A percentile compares a stretch with the other conserved stretches of the same genome.
Conservation (phyloP, 2,888 invertebrate species). For the Coenonympha glycerion region DNA sequence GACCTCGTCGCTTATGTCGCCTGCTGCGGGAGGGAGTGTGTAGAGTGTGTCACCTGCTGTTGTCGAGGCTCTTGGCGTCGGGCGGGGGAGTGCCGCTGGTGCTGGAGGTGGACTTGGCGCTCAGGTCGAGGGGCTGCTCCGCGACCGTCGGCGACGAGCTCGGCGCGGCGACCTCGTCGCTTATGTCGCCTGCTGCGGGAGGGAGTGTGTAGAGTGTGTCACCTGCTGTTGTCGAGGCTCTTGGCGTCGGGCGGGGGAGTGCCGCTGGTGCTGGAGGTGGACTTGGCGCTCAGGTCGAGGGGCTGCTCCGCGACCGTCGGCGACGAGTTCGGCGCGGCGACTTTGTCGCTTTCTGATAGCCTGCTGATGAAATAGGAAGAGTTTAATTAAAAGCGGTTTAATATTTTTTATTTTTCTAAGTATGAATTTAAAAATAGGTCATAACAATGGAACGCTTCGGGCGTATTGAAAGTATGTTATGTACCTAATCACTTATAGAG, state of each 20-base stretch:
- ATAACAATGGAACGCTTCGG: no score
- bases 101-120: slow-evolving; percentile 82
- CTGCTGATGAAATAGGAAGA: slow-evolving; percentile 37
- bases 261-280: slow-evolving; percentile 73
- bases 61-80: slow-evolving; percentile 80
- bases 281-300: slow-evolving; percentile 90
- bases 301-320: slow-evolving; percentile 83
- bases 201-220: slow-evolving; percentile 20
- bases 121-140: slow-evolving; percentile 90
- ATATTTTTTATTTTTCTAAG: no score
- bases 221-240: slow-evolving; percentile 83
- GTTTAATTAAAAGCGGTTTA: neutral
- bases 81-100: slow-evolving; percentile 69
- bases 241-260: slow-evolving; percentile 75
- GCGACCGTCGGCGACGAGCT: slow-evolving; percentile 69
- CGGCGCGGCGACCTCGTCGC: slow-evolving; percentile 54
- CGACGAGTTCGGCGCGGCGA: slow-evolving; percentile 56
- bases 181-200: no score
- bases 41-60: slow-evolving; percentile 75
- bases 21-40: no score
- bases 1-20: no score
- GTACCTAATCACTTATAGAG: no score
- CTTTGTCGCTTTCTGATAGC: slow-evolving; percentile 60
- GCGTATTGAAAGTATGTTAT: no score
- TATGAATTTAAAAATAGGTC: no score